These are phyloP conservation scores for Yasuhikotakia modesta DNA, from an alignment of 2,797 vertebrate genomes.

Conservation along the genomic window DNA sequence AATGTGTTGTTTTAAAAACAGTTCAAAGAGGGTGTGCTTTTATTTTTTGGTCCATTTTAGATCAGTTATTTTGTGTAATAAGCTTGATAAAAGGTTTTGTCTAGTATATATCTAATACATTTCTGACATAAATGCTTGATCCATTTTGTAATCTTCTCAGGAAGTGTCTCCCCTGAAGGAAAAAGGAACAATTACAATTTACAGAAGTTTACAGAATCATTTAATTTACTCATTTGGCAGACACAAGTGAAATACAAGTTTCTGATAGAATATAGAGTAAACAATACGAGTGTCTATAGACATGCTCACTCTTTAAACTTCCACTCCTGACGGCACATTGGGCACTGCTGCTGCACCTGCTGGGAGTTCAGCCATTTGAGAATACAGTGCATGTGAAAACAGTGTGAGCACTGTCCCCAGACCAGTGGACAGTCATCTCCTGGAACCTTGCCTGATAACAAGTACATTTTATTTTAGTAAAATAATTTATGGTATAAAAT, in stretches of 20 bases:
- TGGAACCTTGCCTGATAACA: conserved; percentile 87
- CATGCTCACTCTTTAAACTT: conserved; percentile 90
- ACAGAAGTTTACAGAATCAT: not conserved
- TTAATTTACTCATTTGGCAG: no score
- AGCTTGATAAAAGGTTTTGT: no score
- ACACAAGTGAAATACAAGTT: no score
- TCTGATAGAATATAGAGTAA: no score
- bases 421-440: conserved; percentile 97
- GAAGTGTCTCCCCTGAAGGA: conserved; percentile 50
- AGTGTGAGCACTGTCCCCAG: conserved; percentile 99
- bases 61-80: no score
- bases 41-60: no score
- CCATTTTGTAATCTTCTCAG: conserved; percentile 32
- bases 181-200: conserved; percentile 33
- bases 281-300: not conserved
- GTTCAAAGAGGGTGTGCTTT: no score
- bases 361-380: conserved; percentile 97
- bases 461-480: not conserved
- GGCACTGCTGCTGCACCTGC: conserved; percentile 97
- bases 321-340: conserved; percentile 98
- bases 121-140: no score
- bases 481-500: not conserved
- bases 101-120: no score
- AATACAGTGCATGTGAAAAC: conserved; percentile 99
- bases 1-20: no score